Percentiles rank a stretch among this genome's conserved stretches.
Conservation (phyloP, 1,140 invertebrate genomes). For the Drosophila littoralis region DNA sequence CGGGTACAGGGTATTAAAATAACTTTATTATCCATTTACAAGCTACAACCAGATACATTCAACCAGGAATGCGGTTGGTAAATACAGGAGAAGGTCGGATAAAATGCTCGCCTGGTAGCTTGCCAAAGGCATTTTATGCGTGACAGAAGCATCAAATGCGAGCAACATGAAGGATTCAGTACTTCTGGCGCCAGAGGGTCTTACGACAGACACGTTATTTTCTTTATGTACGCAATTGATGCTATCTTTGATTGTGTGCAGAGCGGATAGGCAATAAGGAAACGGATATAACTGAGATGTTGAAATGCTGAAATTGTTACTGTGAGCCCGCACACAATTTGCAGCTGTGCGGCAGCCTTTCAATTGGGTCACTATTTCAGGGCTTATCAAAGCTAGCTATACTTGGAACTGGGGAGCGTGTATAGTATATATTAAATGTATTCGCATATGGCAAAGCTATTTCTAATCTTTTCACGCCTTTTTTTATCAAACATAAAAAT, state of each 20-base stretch:
- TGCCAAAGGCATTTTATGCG: constrained; percentile 61
- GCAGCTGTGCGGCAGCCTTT: background rate
- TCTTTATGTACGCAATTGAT: constrained; percentile 10
- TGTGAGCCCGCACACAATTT: constrained; percentile 36
- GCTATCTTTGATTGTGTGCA: constrained; percentile 40
- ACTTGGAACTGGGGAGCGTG: background rate
- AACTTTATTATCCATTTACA: background rate
- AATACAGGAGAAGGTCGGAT: too few species aligned
- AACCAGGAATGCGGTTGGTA: too few species aligned
- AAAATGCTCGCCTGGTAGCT: constrained; percentile 43
- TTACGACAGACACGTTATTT: constrained; percentile 9
- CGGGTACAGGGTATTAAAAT: too few species aligned
- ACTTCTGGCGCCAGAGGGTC: constrained; percentile 35
- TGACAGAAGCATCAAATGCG: constrained; percentile 33
- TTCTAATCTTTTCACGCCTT: constrained; percentile 3
- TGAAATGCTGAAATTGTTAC: constrained; percentile 36
- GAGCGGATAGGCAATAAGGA: constrained; percentile 55
- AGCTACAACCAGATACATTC: background rate
- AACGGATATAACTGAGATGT: constrained; percentile 50
- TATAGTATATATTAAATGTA: background rate
- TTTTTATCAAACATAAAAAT: constrained; percentile 4
- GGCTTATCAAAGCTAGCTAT: constrained; percentile 4
- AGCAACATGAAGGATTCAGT: constrained; percentile 1
- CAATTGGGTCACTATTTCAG: constrained; percentile 22
- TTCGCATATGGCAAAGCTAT: background rate